These are phyloP conservation scores for Phlogophora meticulosa DNA, from an alignment of 2,888 invertebrate genomes.

Conservation along the genomic window DNA sequence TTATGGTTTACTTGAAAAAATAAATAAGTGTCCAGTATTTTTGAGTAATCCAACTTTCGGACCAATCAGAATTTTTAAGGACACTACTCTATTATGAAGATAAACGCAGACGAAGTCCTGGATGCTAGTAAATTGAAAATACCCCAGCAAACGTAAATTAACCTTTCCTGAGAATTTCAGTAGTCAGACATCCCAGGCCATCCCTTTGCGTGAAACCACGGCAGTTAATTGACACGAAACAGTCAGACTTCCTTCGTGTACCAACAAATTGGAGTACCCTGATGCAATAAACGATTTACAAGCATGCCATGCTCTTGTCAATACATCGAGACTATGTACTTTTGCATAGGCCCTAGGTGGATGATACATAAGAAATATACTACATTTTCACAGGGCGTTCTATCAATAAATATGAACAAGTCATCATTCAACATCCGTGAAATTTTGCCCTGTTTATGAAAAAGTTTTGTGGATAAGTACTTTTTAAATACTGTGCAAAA, in stretches of 20 bases:
- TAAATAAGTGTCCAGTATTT: too few species aligned
- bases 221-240: constrained; percentile 36
- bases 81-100: too few species aligned
- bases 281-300: constrained; percentile 16
- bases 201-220: constrained; percentile 23
- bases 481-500: constrained; percentile 21
- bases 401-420: too few species aligned
- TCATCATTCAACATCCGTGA: too few species aligned
- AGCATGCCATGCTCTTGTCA: not conserved
- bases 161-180: not conserved
- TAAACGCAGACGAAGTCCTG: too few species aligned
- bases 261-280: constrained; percentile 10
- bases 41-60: too few species aligned
- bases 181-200: not conserved
- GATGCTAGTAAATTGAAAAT: too few species aligned
- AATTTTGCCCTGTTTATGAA: too few species aligned
- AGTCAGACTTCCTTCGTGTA: constrained; percentile 12
- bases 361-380: too few species aligned
- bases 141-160: not conserved
- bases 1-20: too few species aligned
- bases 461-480: constrained; percentile 1
- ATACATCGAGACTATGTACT: not conserved
- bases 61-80: too few species aligned
- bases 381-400: too few species aligned
- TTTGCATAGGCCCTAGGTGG: not conserved